These are phyloP conservation scores for Lucilia sericata DNA, from an alignment of 1,140 invertebrate genomes.

Conservation along the genomic window DNA sequence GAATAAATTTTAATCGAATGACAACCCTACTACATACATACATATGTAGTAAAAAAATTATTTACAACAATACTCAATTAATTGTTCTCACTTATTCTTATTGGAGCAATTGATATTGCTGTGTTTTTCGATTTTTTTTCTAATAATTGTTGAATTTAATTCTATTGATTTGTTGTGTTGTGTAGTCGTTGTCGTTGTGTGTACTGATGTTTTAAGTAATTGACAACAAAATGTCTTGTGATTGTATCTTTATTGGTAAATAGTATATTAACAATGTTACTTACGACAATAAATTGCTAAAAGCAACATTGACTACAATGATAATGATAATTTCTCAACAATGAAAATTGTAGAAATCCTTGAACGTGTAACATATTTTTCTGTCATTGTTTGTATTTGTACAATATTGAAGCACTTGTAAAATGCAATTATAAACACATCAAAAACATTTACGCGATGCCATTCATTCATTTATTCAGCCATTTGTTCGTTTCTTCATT, in stretches of 20 bases:
- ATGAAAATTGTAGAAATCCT: constrained; percentile 22
- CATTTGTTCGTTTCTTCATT: background rate
- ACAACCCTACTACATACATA: no score
- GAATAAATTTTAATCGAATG: no score
- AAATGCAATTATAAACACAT: constrained; percentile 44
- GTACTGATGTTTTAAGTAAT: background rate
- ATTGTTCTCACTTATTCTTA: background rate
- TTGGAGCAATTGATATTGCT: background rate
- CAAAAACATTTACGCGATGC: constrained; percentile 36
- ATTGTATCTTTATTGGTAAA: constrained; percentile 1
- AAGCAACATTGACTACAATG: background rate
- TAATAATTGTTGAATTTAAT: constrained; percentile 3
- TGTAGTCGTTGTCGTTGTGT: background rate
- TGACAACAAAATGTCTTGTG: constrained; percentile 7
- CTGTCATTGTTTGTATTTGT: constrained; percentile 28
- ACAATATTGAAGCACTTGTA: constrained; percentile 38
- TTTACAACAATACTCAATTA: background rate
- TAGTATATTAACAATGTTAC: background rate
- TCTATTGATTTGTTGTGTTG: background rate
- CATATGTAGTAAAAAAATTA: background rate
- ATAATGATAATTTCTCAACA: constrained; percentile 9
- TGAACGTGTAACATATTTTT: constrained; percentile 43
- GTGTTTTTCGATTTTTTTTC: background rate
- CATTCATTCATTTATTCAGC: constrained; percentile 29
- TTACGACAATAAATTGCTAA: background rate